phyloP scores from a whole-genome alignment of 2,797 vertebrate species.

The Yasuhikotakia modesta region DNA sequence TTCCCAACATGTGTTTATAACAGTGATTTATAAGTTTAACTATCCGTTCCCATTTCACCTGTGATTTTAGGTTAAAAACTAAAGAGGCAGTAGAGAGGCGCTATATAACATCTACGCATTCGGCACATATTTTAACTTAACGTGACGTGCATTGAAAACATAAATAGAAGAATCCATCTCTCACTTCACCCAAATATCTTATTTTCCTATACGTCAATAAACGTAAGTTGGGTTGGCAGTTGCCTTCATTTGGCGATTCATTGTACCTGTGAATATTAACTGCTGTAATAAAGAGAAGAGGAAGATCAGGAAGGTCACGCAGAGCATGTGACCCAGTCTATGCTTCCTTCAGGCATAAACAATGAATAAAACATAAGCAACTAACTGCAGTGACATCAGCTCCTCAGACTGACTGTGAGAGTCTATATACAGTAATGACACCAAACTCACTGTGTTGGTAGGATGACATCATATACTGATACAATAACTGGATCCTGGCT shows the following conservation, averaged over 20 bases:
- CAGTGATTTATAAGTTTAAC: too few relatives aligned
- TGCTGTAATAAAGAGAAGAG: slow-evolving; percentile 1
- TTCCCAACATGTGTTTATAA: too few relatives aligned
- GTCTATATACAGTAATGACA: neutral
- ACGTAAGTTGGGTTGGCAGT: neutral
- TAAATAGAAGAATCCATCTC: neutral
- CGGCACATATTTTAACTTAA: too few relatives aligned
- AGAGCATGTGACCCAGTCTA: neutral
- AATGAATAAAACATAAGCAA: slow-evolving; percentile 10
- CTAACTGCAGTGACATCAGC: neutral
- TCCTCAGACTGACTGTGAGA: neutral
- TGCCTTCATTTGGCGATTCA: neutral
- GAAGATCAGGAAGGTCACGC: neutral
- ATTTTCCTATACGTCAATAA: too few relatives aligned
- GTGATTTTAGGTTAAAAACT: too few relatives aligned
- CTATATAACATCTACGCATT: too few relatives aligned
- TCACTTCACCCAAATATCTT: too few relatives aligned
- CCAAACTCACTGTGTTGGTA: neutral
- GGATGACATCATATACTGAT: neutral
- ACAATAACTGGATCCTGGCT: neutral
- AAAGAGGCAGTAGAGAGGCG: too few relatives aligned
- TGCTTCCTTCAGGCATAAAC: slow-evolving; percentile 1
- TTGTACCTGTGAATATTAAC: neutral
- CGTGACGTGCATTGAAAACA: too few relatives aligned
- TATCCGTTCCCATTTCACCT: too few relatives aligned